Evolutionary conservation across 2,888 invertebrate genomes (phyloP), one percentile per base, ranked within the genome.

Genomic region (Xestoiulus laeticollis): DNA sequence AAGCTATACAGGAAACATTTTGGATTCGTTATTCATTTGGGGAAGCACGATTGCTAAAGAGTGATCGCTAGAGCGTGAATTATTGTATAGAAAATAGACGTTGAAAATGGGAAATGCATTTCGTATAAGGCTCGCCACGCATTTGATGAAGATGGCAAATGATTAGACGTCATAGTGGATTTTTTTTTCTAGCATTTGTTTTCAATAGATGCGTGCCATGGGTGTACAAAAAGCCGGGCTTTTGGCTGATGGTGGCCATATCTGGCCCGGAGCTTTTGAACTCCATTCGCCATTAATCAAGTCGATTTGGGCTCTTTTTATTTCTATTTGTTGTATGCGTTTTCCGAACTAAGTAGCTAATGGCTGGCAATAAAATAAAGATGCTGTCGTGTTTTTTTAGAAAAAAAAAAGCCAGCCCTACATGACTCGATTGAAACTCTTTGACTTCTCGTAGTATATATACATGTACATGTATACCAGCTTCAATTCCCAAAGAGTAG

Each of bases 11-110:
- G 59, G 59, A 59, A 59, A 22, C 59, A 59, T 59, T 59, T 59
- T 59, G 59, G 59, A 59, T 59, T 59, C 59, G 59, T 59, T 59
- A 59, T 59, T 59, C 59, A 59, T 59, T 59, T 59, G 59, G 59
- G 59, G 22, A 59, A 59, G 59, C 59, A 59, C 59, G 22, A 59
- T 59, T 59, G 59, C 59, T 22, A 59, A 59, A 59, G 38, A 38
- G 59, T 59, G 59, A 22, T 59, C 59, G 59, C 59, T 59, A 22
- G 59, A 59, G 59, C 59, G 59, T 59, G 59, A 59, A 59, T 59
- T 59, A 59, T 59, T 59, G 59, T 59, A 19, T 59, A 59, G 59
- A 59, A 59, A 59, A 59, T 53, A 53, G 53, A 53, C 19, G 53
- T 1, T 53, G 53, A 53, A n/a, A 53, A 53, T 53, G 53, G 19